These are phyloP conservation scores for Oreohelix idahoensis DNA, from an alignment of 1,140 invertebrate genomes.

Conservation along the genomic window DNA sequence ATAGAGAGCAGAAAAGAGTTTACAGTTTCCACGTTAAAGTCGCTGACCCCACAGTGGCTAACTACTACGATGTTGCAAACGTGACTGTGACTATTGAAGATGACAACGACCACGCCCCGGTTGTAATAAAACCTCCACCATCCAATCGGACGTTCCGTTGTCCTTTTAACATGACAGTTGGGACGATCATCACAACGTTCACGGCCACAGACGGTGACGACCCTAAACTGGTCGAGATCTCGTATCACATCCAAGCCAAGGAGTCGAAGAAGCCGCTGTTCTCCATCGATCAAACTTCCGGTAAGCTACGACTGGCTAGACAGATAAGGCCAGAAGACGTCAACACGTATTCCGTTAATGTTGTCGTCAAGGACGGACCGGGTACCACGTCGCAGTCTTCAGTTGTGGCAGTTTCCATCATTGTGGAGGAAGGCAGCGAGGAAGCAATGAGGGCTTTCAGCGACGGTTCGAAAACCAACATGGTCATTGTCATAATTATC, in stretches of 20 bases:
- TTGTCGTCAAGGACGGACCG: slow-evolving; percentile 34
- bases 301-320: slow-evolving; percentile 86
- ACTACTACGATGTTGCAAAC: slow-evolving; percentile 74
- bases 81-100: slow-evolving; percentile 75
- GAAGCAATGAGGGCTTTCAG: slow-evolving; percentile 35
- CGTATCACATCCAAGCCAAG: slow-evolving; percentile 62
- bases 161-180: slow-evolving; percentile 48
- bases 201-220: slow-evolving; percentile 56
- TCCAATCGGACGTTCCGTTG: slow-evolving; percentile 57
- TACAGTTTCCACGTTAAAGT: slow-evolving; percentile 84
- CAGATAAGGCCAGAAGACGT: slow-evolving; percentile 62
- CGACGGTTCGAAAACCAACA: slow-evolving; percentile 25
- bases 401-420: slow-evolving; percentile 6
- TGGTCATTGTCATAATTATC: slow-evolving; percentile 44
- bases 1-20: slow-evolving; percentile 84
- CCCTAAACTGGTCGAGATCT: slow-evolving; percentile 47
- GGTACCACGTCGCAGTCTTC: not conserved
- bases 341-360: slow-evolving; percentile 23
- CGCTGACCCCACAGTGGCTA: slow-evolving; percentile 81
- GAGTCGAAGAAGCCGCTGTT: slow-evolving; percentile 77
- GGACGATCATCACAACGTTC: slow-evolving; percentile 51
- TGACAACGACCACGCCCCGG: slow-evolving; percentile 93
- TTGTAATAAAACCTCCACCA: slow-evolving; percentile 63
- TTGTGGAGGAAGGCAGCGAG: slow-evolving; percentile 36
- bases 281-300: slow-evolving; percentile 87